phyloP scores from a whole-genome alignment of 2,113 vertebrate genomes.

The Coracopsis vasa region DNA sequence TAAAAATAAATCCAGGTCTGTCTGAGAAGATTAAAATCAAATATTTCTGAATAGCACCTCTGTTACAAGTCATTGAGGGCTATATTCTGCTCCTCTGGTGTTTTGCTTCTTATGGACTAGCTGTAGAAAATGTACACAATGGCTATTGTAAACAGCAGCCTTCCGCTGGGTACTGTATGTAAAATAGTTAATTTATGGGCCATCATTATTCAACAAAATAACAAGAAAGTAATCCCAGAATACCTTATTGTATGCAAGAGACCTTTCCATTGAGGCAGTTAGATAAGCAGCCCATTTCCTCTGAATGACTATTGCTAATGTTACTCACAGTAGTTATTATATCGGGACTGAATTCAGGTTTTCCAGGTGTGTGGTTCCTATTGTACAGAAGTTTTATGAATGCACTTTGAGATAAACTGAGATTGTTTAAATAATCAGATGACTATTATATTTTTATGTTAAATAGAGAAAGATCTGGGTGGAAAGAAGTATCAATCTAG shows the following conservation, averaged over 20 bases:
- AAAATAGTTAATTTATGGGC: neutral
- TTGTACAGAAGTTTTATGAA: neutral
- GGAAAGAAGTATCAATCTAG: neutral
- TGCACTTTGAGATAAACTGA: neutral
- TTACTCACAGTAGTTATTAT: neutral
- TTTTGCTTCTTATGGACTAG: neutral
- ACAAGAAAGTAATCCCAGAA: neutral
- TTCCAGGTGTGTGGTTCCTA: neutral
- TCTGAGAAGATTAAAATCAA: neutral
- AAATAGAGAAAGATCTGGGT: neutral
- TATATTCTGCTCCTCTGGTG: neutral
- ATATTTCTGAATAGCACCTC: neutral
- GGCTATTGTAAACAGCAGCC: neutral
- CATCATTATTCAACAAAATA: neutral
- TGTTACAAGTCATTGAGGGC: neutral
- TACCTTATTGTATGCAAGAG: neutral
- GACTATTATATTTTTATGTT: neutral
- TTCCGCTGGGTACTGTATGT: neutral
- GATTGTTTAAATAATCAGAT: neutral
- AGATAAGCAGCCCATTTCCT: slow-evolving; percentile 45
- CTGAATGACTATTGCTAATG: neutral
- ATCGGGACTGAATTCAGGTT: neutral
- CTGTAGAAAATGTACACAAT: neutral
- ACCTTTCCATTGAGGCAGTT: neutral
- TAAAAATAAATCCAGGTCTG: neutral